Percentiles rank a stretch among this genome's conserved stretches.
These are phyloP conservation scores for Squalus acanthias DNA, from an alignment of 2,797 vertebrate genomes.

Conservation along the genomic window DNA sequence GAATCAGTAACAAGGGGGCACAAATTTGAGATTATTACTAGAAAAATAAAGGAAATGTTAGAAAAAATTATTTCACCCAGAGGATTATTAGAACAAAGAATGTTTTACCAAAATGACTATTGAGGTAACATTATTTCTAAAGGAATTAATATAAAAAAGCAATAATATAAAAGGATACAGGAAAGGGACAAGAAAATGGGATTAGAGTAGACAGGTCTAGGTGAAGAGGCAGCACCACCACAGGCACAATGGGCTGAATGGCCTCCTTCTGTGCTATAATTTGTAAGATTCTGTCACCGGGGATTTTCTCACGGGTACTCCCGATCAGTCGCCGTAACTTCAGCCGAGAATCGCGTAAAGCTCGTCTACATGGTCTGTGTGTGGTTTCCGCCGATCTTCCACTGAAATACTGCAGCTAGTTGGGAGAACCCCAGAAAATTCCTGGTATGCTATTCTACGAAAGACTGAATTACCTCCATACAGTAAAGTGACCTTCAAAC, in stretches of 20 bases:
- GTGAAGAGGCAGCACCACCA: too few species aligned
- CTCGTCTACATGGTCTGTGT: background rate
- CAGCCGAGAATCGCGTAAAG: background rate
- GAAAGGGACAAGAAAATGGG: background rate
- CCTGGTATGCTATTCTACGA: background rate
- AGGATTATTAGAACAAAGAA: background rate
- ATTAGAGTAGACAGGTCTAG: background rate
- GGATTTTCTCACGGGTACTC: background rate
- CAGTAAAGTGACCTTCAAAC: background rate
- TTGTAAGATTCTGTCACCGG: background rate
- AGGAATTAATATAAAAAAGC: too few species aligned
- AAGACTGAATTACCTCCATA: background rate
- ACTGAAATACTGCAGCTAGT: background rate
- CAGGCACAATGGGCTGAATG: too few species aligned
- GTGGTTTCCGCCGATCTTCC: background rate
- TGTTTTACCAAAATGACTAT: background rate
- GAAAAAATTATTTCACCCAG: background rate
- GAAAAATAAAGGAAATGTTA: background rate
- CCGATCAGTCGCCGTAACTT: background rate
- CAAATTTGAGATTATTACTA: background rate
- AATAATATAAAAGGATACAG: background rate
- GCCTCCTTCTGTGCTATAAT: background rate
- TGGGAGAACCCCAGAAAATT: background rate
- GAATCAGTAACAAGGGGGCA: background rate
- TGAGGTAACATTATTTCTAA: background rate